A percentile compares a stretch with the other conserved stretches of the same genome.
Conservation (phyloP, 1,140 invertebrate species). For the Drosophila melanica region DNA sequence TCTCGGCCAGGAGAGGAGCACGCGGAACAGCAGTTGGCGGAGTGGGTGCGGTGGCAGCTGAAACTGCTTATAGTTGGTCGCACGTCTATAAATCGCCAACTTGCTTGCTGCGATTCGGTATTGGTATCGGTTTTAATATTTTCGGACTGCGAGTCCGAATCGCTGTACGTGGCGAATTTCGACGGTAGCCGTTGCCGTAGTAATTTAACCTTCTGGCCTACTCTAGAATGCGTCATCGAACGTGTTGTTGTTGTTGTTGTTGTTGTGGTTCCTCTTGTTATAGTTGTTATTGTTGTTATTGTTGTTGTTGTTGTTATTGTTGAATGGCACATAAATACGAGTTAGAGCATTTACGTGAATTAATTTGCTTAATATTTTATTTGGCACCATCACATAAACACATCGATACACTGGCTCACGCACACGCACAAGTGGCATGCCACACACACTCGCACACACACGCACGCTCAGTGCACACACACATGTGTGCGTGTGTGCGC, state of each 20-base stretch:
- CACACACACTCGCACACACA: constrained; percentile 18
- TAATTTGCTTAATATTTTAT: constrained; percentile 68
- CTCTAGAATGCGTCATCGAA: constrained; percentile 79
- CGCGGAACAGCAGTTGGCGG: background rate
- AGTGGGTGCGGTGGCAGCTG: constrained; percentile 8
- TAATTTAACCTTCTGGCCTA: constrained; percentile 83
- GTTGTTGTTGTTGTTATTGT: constrained; percentile 14
- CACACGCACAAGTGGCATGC: constrained; percentile 4
- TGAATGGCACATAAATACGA: constrained; percentile 27
- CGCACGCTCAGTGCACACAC: constrained; percentile 32
- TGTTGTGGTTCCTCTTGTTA: constrained; percentile 24
- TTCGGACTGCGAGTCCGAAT: constrained; percentile 44
- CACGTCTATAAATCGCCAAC: constrained; percentile 52
- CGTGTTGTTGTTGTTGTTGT: constrained; percentile 11
- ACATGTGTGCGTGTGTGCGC: constrained; percentile 27
- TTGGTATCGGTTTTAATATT: constrained; percentile 45
- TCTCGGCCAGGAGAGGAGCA: background rate
- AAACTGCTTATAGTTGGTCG: constrained; percentile 37
- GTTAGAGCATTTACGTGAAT: constrained; percentile 35
- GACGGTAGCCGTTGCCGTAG: constrained; percentile 33
- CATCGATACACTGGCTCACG: constrained; percentile 10
- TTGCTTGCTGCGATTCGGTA: constrained; percentile 51
- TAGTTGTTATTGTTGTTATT: constrained; percentile 11
- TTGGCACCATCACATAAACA: constrained; percentile 53
- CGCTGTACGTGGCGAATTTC: constrained; percentile 51